A percentile compares a stretch with the other conserved stretches of the same genome.
phyloP scores from a whole-genome alignment of 2,888 invertebrate genomes.

The Cryptosula pallasiana region DNA sequence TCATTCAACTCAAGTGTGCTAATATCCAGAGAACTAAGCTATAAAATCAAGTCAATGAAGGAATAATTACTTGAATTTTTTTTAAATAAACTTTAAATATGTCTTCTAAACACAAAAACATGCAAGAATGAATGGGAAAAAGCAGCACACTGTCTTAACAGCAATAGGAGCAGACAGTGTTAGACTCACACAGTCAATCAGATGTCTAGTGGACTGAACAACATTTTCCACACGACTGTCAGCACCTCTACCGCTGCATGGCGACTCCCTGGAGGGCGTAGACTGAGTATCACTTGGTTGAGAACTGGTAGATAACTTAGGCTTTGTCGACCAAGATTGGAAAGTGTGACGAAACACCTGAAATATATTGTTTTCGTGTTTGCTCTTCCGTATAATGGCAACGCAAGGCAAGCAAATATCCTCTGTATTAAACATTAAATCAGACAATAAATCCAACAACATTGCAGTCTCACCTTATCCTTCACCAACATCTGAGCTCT shows the following conservation, averaged over 20 bases:
- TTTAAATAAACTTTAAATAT: too few species aligned
- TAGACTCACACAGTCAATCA: constrained; percentile 66
- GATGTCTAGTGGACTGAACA: constrained; percentile 74
- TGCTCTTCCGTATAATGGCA: not conserved
- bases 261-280: not conserved
- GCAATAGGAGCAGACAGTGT: too few species aligned
- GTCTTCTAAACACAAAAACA: too few species aligned
- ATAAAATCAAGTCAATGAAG: too few species aligned
- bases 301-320: not conserved
- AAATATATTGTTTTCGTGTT: constrained; percentile 27
- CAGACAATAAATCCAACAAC: too few species aligned
- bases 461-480: constrained; percentile 75
- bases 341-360: constrained; percentile 81
- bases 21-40: not conserved
- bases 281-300: not conserved
- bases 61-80: too few species aligned
- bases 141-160: too few species aligned
- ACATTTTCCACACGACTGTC: constrained; percentile 62
- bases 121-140: too few species aligned
- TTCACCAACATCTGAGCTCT: constrained; percentile 91
- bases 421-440: too few species aligned
- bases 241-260: not conserved
- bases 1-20: not conserved
- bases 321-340: constrained; percentile 67
- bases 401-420: too few species aligned